Base-by-base conservation (phyloP, 2,113 vertebrate species). In the Dasyornis broadbenti region DNA sequence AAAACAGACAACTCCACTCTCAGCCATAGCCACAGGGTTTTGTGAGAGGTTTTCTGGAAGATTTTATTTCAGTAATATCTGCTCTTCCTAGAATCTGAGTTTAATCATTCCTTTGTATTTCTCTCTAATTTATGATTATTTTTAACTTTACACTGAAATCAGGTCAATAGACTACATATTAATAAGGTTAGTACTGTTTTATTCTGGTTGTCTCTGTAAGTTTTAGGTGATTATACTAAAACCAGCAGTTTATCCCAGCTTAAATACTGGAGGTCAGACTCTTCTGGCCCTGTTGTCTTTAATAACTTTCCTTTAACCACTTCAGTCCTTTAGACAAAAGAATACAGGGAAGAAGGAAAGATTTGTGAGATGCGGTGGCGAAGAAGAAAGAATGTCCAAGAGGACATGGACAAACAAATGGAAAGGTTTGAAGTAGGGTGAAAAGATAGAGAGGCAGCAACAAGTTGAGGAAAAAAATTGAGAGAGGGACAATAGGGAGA, bases 221-320 rank as follows among this genome's bases (percentile, higher is more conserved):
- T 87, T 95, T 87, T 72, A 94, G 42, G 57, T 91, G 73, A 94
- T 95, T 95, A 93, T 90, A 66, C 78, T 87, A 87, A 96, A 93
- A 64, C 60, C 40, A 95, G 35, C 0, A 0, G 70, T 97, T 96
- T 95, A 95, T 92, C 94, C 93, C 91, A 80, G 91, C 63, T 96
- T 95, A 95, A 95, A 91, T 72, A 95, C 54, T 39, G 15, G 26
- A 89, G 81, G 89, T 89, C 81, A 94, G 54, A 68, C 27, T 73
- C 42, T 76, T 84, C 77, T 44, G 31, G 40, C 53, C 26, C 61
- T 85, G n/a, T 28, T 2, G 21, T 69, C 33, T 94, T 84, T 82
- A 94, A 73, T 76, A 82, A 77, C 27, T 91, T 85, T 63, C 50
- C 42, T 50, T 87, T 82, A 91, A 91, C 63, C 50, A 70, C 45